Evolutionary conservation across 2,888 invertebrate genomes (phyloP).

Genomic region (Caenorhabditis angaria): DNA sequence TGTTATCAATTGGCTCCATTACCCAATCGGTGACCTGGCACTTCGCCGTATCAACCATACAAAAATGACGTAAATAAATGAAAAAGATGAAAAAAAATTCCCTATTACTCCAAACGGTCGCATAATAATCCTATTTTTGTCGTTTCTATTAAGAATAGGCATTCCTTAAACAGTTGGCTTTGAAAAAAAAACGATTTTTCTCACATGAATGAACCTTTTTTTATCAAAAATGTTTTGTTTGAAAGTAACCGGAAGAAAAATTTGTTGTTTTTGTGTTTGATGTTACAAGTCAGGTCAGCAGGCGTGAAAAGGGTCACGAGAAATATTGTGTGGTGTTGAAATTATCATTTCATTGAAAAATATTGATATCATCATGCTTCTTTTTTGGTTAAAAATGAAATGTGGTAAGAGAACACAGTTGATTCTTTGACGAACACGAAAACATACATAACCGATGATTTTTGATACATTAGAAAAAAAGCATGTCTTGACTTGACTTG

Average conservation of each 20-base stretch:
- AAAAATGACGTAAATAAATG: constrained; percentile 1
- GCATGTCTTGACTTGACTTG: too few relatives aligned
- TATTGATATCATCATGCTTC: background rate
- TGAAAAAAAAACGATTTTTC: too few relatives aligned
- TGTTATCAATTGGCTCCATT: constrained; percentile 54
- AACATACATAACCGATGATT: too few relatives aligned
- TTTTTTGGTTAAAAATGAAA: background rate
- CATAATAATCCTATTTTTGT: background rate
- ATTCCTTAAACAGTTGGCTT: too few relatives aligned
- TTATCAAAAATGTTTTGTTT: too few relatives aligned
- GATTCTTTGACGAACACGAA: background rate
- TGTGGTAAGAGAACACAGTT: too few relatives aligned
- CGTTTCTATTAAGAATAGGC: too few relatives aligned
- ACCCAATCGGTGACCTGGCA: constrained; percentile 49
- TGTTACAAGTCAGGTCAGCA: too few relatives aligned
- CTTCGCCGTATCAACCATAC: constrained; percentile 30
- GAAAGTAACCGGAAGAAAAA: too few relatives aligned
- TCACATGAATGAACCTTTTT: too few relatives aligned
- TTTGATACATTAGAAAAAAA: background rate
- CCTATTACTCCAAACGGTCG: background rate
- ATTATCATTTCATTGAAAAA: constrained; percentile 2
- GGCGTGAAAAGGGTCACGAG: background rate
- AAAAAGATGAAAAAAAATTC: background rate
- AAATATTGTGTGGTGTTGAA: background rate
- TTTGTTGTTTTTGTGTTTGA: too few relatives aligned